Evolutionary conservation across 2,888 invertebrate species (phyloP), one percentile per base, ranked within the genome.

Genomic region (Lasioglossum calceatum): DNA sequence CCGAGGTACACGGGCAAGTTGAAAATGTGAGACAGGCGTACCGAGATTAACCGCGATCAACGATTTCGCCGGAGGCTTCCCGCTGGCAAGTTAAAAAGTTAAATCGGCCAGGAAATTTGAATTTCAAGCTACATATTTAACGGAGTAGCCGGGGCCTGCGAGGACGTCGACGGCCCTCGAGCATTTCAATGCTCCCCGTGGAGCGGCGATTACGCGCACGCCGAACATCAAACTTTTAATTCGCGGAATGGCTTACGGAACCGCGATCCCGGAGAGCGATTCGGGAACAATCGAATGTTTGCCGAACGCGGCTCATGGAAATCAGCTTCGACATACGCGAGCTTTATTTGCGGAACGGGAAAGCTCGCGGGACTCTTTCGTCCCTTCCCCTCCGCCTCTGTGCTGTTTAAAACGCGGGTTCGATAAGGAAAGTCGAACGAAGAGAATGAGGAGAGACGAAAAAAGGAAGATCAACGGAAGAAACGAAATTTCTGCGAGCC

Each of bases 401-500:
- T 67, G 7, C 27, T 67, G 70, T 70, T 70, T 70, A 70, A 70
- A 70, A 42, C 70, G 19, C 64, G 32, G 32, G 73, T 2, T 36
- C 32, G 76, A 42, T 61, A 32, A 32, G 32, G 39, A 44, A 36
- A 42, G 10, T 32, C 23, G 10, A 4, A 8, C 39, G 10, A 44
- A 12, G n/a, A 4, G 23, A 19, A 32, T 5, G 36, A 19, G 42
- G 36, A 2, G 54, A n/a, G 54, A 54, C 10, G n/a, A 10, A 54
- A n/a, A 67, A 19, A 39, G 36, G 36, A 42, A 81, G 16, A 44
- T 79, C 42, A 47, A 27, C 19, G 36, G 8, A 27, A 27, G 23
- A 67, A 84, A 75, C 58, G 84, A 85, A 78, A 79, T 85, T 85
- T 82, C 61, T 42, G 44, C 2, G 36, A 54, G 4, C 39, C 70